phyloP scores from a whole-genome alignment of 2,888 invertebrate genomes.

The Malacosoma neustria region DNA sequence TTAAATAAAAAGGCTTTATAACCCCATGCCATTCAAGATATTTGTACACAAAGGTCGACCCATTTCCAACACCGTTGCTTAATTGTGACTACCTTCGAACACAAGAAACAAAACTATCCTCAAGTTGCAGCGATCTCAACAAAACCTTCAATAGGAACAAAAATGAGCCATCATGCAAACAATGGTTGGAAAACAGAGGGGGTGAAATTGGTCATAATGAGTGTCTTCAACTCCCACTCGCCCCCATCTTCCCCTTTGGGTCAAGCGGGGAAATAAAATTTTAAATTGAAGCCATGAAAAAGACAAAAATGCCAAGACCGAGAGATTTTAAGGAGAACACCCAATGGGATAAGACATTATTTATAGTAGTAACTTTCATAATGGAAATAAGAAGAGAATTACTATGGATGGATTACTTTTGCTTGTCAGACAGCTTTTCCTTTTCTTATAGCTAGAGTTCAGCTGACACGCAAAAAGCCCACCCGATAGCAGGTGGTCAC shows the following conservation, averaged over 20 bases:
- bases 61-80: neutral
- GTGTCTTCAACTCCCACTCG: conserved; percentile 37
- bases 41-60: too few species aligned
- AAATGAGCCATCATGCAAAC: conserved; percentile 54
- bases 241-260: conserved; percentile 42
- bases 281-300: conserved; percentile 66
- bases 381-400: too few species aligned
- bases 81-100: neutral
- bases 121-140: conserved; percentile 18
- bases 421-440: too few species aligned
- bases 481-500: too few species aligned
- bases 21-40: too few species aligned
- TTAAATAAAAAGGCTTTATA: too few species aligned
- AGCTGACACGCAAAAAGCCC: too few species aligned
- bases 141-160: conserved; percentile 49
- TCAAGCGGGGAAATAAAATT: conserved; percentile 65
- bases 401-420: too few species aligned
- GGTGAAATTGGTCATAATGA: conserved; percentile 72
- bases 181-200: conserved; percentile 47
- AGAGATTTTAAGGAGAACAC: conserved; percentile 8
- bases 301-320: conserved; percentile 53
- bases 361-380: too few species aligned
- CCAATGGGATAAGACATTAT: conserved; percentile 15
- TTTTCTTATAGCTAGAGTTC: too few species aligned
- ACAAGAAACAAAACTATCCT: neutral